Evolutionary conservation across 2,113 vertebrate species (phyloP).

Genomic region (Mastomys natalensis): DNA sequence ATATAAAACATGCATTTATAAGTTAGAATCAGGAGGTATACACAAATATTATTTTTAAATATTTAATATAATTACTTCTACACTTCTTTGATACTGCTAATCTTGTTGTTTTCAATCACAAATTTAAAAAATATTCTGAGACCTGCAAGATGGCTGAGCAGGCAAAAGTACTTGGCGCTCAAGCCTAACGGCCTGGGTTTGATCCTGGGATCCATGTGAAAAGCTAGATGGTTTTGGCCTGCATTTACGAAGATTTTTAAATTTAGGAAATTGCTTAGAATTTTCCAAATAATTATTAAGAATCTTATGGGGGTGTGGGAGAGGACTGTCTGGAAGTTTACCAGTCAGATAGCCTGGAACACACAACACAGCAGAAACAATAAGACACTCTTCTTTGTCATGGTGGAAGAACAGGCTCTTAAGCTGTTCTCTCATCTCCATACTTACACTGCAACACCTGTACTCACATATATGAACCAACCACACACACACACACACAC

Average conservation of each 20-base stretch:
- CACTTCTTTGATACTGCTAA: not conserved
- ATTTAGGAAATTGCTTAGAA: not conserved
- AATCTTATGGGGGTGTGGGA: not conserved
- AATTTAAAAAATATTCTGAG: not conserved
- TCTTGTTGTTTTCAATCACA: slow-evolving; percentile 13
- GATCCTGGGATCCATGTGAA: not conserved
- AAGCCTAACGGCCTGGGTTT: not conserved
- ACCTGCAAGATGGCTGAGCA: not conserved
- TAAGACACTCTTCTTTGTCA: too few relatives aligned
- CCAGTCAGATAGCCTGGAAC: not conserved
- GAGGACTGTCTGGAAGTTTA: not conserved
- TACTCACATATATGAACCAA: too few relatives aligned
- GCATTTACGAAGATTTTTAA: not conserved
- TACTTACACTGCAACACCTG: not conserved
- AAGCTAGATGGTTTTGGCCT: not conserved
- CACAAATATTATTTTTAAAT: not conserved
- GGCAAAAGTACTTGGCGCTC: not conserved
- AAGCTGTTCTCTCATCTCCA: not conserved
- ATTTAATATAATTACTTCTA: slow-evolving; percentile 39
- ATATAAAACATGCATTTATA: not conserved
- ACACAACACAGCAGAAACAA: not conserved
- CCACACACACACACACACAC: not conserved
- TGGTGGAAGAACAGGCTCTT: too few relatives aligned
- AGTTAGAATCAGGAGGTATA: not conserved
- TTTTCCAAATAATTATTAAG: not conserved